A percentile compares a stretch with the other conserved stretches of the same genome.
Evolutionary conservation across 2,888 invertebrate species (phyloP).

Genomic region (Camptogramma bilineatum): DNA sequence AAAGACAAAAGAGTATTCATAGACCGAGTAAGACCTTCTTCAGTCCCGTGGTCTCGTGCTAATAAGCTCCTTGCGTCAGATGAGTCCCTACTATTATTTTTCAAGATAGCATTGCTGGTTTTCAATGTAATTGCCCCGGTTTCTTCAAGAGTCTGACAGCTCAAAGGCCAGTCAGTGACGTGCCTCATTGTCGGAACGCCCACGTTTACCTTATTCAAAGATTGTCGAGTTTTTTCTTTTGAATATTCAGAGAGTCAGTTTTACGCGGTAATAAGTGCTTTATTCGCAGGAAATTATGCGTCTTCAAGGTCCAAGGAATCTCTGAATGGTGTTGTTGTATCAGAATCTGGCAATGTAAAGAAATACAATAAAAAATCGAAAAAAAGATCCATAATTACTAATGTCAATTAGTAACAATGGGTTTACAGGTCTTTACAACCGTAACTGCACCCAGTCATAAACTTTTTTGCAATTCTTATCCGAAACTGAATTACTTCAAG

Average conservation of each 20-base stretch:
- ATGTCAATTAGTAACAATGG: background rate
- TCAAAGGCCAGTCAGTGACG: constrained; percentile 82
- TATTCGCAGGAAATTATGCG: constrained; percentile 45
- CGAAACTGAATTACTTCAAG: background rate
- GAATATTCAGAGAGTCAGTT: constrained; percentile 64
- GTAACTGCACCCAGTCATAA: background rate
- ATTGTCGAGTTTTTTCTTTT: constrained; percentile 72
- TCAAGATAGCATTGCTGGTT: constrained; percentile 81
- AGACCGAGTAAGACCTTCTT: constrained; percentile 53
- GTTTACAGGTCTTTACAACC: background rate
- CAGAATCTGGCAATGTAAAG: background rate
- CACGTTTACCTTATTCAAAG: constrained; percentile 82
- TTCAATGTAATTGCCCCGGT: constrained; percentile 85
- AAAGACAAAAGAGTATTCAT: constrained; percentile 38
- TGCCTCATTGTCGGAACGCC: constrained; percentile 82
- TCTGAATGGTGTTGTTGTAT: constrained; percentile 15
- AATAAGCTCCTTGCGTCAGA: constrained; percentile 80
- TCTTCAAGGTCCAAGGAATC: constrained; percentile 13
- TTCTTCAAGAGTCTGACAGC: constrained; percentile 82
- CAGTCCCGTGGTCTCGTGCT: constrained; percentile 61
- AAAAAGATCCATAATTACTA: background rate
- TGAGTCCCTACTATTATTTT: constrained; percentile 77
- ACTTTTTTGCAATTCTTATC: background rate
- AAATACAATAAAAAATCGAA: background rate
- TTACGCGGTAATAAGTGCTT: constrained; percentile 53